Conservation (phyloP, 2,113 vertebrate genomes). For the Lonchura striata region DNA sequence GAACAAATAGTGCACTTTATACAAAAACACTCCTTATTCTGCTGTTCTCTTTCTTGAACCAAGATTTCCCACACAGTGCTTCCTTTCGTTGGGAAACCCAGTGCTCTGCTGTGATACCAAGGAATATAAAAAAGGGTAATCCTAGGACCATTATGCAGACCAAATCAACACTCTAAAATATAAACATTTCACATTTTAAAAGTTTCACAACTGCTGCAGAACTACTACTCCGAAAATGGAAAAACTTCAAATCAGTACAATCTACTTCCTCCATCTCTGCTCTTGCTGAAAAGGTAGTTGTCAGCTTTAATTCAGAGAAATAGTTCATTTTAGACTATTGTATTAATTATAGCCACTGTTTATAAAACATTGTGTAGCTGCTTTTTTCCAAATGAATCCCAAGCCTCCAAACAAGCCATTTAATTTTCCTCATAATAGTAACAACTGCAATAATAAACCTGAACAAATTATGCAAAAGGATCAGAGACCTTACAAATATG, state of each 20-base stretch:
- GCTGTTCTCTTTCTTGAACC: not conserved
- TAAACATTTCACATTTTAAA: not conserved
- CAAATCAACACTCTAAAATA: not conserved
- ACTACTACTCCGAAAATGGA: not conserved
- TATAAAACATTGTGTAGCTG: not conserved
- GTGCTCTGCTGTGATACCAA: not conserved
- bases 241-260: not conserved
- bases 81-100: not conserved
- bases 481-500: conserved; percentile 7
- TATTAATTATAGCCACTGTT: conserved; percentile 19
- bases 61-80: not conserved
- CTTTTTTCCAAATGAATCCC: conserved; percentile 19
- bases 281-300: not conserved
- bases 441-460: conserved; percentile 36
- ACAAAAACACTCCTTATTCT: not conserved
- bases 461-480: conserved; percentile 20
- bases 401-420: conserved; percentile 25
- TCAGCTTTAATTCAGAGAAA: conserved; percentile 22
- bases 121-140: not conserved
- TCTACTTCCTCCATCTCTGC: not conserved
- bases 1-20: not conserved
- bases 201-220: not conserved
- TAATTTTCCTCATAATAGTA: conserved; percentile 5
- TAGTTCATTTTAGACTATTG: not conserved
- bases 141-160: not conserved